phyloP scores from a whole-genome alignment of 2,113 vertebrate species.

The Carollia perspicillata region DNA sequence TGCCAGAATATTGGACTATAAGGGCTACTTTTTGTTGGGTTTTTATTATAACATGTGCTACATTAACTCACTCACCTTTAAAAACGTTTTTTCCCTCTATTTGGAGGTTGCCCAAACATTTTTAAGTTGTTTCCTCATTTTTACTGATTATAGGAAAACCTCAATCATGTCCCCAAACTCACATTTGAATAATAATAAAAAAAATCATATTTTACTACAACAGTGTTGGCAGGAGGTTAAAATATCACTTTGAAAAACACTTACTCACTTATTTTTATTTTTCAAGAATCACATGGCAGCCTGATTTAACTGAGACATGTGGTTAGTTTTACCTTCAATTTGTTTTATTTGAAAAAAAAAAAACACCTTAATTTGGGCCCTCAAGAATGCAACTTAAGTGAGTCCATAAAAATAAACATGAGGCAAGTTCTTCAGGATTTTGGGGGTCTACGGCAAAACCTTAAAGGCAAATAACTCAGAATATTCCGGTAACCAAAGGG shows the following conservation, averaged over 20 bases:
- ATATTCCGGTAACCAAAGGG: not conserved
- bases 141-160: slow-evolving; percentile 79
- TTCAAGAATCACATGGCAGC: slow-evolving; percentile 57
- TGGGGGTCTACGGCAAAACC: not conserved
- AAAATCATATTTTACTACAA: slow-evolving; percentile 78
- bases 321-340: slow-evolving; percentile 78
- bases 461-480: not conserved
- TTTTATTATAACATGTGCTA: slow-evolving; percentile 77
- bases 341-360: slow-evolving; percentile 71
- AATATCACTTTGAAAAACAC: slow-evolving; percentile 79
- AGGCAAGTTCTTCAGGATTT: slow-evolving; percentile 8
- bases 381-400: slow-evolving; percentile 60
- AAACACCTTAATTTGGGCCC: slow-evolving; percentile 56
- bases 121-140: slow-evolving; percentile 80
- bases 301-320: slow-evolving; percentile 71
- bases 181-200: slow-evolving; percentile 76
- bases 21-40: slow-evolving; percentile 73
- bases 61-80: slow-evolving; percentile 77
- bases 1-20: slow-evolving; percentile 60
- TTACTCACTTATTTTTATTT: slow-evolving; percentile 80
- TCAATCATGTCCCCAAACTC: slow-evolving; percentile 79
- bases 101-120: slow-evolving; percentile 79
- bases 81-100: slow-evolving; percentile 61
- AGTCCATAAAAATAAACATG: slow-evolving; percentile 66
- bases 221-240: slow-evolving; percentile 79